Percentiles rank a stretch among this genome's conserved stretches.
Evolutionary conservation across 2,797 vertebrate species (phyloP).

Genomic region (Hydrocynus forskahlii): DNA sequence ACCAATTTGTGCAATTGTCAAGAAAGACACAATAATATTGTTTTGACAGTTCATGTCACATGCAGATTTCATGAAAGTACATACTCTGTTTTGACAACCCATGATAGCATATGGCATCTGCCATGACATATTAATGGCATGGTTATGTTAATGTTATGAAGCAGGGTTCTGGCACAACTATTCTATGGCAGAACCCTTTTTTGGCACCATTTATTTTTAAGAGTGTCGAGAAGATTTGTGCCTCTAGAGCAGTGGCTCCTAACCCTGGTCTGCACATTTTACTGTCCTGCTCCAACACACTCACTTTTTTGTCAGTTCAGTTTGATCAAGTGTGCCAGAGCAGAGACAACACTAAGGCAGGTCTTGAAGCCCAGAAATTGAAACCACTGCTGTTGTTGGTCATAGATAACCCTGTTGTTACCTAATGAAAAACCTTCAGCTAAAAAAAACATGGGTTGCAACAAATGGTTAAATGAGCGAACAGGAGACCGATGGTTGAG

Average conservation of each 20-base stretch:
- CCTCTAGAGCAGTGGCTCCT: neutral
- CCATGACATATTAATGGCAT: too few species aligned
- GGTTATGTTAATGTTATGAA: too few species aligned
- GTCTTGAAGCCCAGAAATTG: too few species aligned
- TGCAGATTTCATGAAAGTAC: too few species aligned
- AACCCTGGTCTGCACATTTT: neutral
- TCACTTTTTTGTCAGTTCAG: neutral
- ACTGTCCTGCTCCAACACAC: neutral
- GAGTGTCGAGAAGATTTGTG: neutral
- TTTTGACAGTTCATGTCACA: too few species aligned
- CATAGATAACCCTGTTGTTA: neutral
- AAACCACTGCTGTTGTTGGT: neutral
- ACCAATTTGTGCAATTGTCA: too few species aligned
- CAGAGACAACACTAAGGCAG: too few species aligned
- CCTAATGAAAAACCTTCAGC: conserved; percentile 9
- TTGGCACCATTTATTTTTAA: neutral
- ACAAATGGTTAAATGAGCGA: conserved; percentile 52
- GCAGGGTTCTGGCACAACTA: neutral
- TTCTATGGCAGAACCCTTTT: neutral
- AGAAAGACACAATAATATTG: too few species aligned
- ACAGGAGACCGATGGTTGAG: conserved; percentile 27
- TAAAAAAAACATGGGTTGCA: conserved; percentile 1
- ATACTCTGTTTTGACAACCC: too few species aligned
- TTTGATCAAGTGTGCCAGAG: too few species aligned
- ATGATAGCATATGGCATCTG: too few species aligned